These are phyloP conservation scores for Sitophilus oryzae DNA, from an alignment of 1,140 invertebrate genomes.

Conservation along the genomic window DNA sequence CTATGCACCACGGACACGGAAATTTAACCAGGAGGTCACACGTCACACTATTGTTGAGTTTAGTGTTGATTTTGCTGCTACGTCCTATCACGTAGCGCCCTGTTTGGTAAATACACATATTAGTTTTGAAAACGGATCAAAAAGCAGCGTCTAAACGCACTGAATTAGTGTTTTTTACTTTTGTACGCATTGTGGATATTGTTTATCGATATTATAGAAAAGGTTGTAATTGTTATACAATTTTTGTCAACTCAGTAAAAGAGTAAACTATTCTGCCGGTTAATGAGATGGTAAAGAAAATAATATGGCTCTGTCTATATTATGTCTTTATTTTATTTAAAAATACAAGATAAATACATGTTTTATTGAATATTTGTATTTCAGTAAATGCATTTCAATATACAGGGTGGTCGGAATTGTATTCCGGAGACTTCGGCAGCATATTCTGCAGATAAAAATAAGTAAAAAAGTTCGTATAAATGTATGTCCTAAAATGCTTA, in stretches of 20 bases:
- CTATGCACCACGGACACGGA: slow-evolving; percentile 67
- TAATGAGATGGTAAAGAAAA: too few species aligned
- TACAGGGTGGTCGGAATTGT: too few species aligned
- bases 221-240: background rate
- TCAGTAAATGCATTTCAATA: too few species aligned
- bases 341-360: too few species aligned
- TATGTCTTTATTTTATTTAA: too few species aligned
- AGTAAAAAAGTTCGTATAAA: too few species aligned
- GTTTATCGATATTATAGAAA: background rate
- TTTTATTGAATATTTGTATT: too few species aligned
- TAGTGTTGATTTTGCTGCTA: slow-evolving; percentile 25
- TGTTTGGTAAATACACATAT: slow-evolving; percentile 12
- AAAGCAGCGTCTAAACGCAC: background rate
- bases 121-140: background rate
- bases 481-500: too few species aligned
- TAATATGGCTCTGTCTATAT: too few species aligned
- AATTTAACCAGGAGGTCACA: slow-evolving; percentile 39
- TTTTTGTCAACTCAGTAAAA: background rate
- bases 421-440: too few species aligned
- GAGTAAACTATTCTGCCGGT: too few species aligned
- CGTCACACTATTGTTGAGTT: slow-evolving; percentile 32
- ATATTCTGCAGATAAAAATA: too few species aligned
- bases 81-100: slow-evolving; percentile 31
- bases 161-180: slow-evolving; percentile 18
- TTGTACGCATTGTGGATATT: slow-evolving; percentile 12